phyloP scores from a whole-genome alignment of 1,140 invertebrate genomes.

The Lutraria rhynchaena region DNA sequence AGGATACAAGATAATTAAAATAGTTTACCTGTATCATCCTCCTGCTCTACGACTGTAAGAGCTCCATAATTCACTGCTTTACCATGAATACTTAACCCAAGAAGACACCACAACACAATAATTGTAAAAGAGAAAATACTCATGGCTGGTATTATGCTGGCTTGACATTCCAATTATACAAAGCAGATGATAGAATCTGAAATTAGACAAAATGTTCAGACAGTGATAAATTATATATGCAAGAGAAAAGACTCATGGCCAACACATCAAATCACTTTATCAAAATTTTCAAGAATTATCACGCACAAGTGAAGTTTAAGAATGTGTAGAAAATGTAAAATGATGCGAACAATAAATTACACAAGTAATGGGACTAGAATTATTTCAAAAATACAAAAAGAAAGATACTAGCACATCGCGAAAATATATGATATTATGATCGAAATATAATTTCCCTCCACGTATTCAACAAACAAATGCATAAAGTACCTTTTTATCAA shows the following conservation, averaged over 20 bases:
- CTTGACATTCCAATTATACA: constrained; percentile 4
- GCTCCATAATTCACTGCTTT: constrained; percentile 45
- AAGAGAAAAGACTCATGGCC: no score
- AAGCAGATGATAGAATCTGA: no score
- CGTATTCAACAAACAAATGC: neutral
- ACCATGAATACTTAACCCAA: constrained; percentile 28
- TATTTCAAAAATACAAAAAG: no score
- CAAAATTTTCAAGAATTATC: neutral
- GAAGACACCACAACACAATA: constrained; percentile 52
- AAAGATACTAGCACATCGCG: no score
- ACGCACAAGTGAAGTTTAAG: neutral
- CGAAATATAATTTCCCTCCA: neutral
- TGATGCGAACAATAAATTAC: neutral
- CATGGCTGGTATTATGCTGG: constrained; percentile 15
- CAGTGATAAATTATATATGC: no score
- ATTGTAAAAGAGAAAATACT: constrained; percentile 34
- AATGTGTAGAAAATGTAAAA: neutral
- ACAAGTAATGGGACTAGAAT: no score
- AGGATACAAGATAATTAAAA: no score
- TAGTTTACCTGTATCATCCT: constrained; percentile 34
- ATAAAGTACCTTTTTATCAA: neutral
- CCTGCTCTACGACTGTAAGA: constrained; percentile 53
- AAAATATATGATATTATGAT: no score
- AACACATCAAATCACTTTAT: neutral
- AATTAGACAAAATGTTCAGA: no score